Base-by-base conservation (phyloP, 2,888 invertebrate genomes). In the Fragum whitleyi region DNA sequence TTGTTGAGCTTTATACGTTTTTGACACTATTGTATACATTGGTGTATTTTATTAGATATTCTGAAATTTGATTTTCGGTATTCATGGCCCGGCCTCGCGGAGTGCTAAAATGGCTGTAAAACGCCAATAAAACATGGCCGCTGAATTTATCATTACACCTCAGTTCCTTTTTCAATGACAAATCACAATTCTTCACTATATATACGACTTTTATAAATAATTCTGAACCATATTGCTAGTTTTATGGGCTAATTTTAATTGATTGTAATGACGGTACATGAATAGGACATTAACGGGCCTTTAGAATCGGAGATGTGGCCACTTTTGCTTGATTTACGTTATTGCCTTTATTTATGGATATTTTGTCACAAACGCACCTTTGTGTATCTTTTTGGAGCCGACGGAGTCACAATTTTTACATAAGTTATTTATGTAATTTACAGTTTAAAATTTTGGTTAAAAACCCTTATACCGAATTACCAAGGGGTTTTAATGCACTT, bases 61-160 rank as follows among this genome's bases (percentile, higher is more conserved):
- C 77, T 29, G 74, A 74, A 74, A 81, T 77, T 77, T 77, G 74
- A 81, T 81, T 77, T 70, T 55, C 16, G 70, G 70, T 36, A 70
- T 70, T 70, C 53, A 55, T 28, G 42, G 29, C 32, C 39, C 47
- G 47, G 47, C 65, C 53, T 51, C 53, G 39, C 36, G 53, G 36
- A 57, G 73, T 73, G 73, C 77, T 81, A 79, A 84, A 84, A 84
- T 36, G 28, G 84, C 42, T 68, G 77, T 84, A 81, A 84, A 84
- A 76, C 23, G 21, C 67, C 57, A 42, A 81, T 84, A 81, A 81
- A 84, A 70, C 53, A 32, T 73, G 70, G 61, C 72, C 73, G 75
- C 16, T 77, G 75, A 78, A 83, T 80, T 80, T 76, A 74, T 75
- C 81, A 75, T 78, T 67, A 62, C 62, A n/a, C 26, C 26, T 16